phyloP scores from a whole-genome alignment of 2,113 vertebrate genomes.

The Gymnogyps californianus region DNA sequence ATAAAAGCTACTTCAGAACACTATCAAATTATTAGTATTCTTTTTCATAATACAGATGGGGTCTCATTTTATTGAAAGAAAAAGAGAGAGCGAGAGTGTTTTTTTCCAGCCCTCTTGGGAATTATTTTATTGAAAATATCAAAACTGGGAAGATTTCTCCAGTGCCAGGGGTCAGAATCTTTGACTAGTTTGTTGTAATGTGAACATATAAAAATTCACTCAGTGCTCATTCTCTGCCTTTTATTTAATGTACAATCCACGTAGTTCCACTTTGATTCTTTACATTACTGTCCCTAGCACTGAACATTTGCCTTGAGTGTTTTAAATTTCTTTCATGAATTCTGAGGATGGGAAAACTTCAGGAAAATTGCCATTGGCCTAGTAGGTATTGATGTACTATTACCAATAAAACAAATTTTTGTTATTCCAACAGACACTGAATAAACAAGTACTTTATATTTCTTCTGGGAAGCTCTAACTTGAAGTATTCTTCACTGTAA shows the following conservation, averaged over 20 bases:
- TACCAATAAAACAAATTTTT: neutral
- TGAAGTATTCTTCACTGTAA: neutral
- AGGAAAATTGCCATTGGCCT: slow-evolving; percentile 38
- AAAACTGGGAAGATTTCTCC: slow-evolving; percentile 67
- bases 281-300: slow-evolving; percentile 54
- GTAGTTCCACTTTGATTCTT: slow-evolving; percentile 65
- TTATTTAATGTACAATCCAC: slow-evolving; percentile 76
- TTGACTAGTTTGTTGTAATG: slow-evolving; percentile 74
- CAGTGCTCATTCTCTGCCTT: slow-evolving; percentile 70
- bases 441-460: slow-evolving; percentile 33
- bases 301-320: slow-evolving; percentile 54
- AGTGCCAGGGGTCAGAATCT: slow-evolving; percentile 75
- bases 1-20: slow-evolving; percentile 66
- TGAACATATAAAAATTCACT: slow-evolving; percentile 76
- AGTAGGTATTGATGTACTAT: neutral
- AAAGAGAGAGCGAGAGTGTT: slow-evolving; percentile 13
- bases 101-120: slow-evolving; percentile 67
- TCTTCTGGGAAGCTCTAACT: neutral
- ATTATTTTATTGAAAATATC: slow-evolving; percentile 76
- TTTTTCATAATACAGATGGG: slow-evolving; percentile 69
- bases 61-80: slow-evolving; percentile 73
- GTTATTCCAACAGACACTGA: neutral
- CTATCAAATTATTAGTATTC: slow-evolving; percentile 76
- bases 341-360: slow-evolving; percentile 5
- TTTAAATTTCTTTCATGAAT: slow-evolving; percentile 62